Conservation (phyloP, 2,797 vertebrate genomes). For the Lepilemur septentrionalis region DNA sequence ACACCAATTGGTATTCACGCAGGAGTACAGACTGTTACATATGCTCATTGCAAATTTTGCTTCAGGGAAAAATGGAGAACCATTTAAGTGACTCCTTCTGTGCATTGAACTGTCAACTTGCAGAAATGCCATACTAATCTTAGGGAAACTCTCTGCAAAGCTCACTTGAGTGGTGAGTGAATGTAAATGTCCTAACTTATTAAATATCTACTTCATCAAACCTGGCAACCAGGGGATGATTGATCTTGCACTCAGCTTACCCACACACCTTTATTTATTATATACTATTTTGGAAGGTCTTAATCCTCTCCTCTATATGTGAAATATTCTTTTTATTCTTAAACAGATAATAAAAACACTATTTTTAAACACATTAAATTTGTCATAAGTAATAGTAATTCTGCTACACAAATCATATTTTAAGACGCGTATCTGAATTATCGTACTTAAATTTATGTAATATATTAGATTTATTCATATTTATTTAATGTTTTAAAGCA, state of each 20-base stretch:
- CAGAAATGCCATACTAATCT: conserved; percentile 55
- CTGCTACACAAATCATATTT: background rate
- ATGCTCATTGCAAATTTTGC: conserved; percentile 57
- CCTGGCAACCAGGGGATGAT: background rate
- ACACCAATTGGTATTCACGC: conserved; percentile 43
- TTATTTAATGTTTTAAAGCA: background rate
- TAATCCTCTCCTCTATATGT: background rate
- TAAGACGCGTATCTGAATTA: background rate
- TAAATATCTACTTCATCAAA: conserved; percentile 56
- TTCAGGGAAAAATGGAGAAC: conserved; percentile 66
- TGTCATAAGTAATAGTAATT: background rate
- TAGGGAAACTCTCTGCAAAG: conserved; percentile 46
- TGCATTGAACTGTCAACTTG: conserved; percentile 59
- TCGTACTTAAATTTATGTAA: background rate
- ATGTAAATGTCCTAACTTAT: conserved; percentile 60
- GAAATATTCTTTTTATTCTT: conserved; percentile 22
- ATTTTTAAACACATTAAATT: background rate
- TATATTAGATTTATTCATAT: background rate
- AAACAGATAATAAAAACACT: background rate
- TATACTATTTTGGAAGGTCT: background rate
- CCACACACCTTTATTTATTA: background rate
- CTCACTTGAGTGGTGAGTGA: conserved; percentile 38
- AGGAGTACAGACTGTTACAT: conserved; percentile 36
- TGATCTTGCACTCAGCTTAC: conserved; percentile 1
- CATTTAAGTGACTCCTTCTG: conserved; percentile 52